Base-by-base conservation (phyloP, 2,113 vertebrate genomes). In the Caranx ignobilis region DNA sequence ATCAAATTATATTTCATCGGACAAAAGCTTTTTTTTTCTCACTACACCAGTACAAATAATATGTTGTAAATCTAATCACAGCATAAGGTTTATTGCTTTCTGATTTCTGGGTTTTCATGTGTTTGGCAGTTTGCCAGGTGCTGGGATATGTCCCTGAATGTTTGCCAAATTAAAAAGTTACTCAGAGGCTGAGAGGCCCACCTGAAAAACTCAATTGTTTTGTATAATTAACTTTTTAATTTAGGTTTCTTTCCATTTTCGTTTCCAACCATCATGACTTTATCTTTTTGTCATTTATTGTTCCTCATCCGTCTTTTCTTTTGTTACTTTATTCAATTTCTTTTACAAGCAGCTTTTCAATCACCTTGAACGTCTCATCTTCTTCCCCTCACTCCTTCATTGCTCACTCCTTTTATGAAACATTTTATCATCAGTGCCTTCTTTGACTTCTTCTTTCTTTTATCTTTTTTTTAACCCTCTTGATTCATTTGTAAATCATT, bases 1-100 rank as follows among this genome's bases (percentile, higher is more conserved):
- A 91, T 91, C 87, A 87, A 93, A 91, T 93, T 89, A 88, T 77
- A 88, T 88, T 89, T 91, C 77, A 88, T 86, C 89, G 88, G 76
- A 93, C 87, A 88, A 88, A 91, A 88, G 83, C 68, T 72, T 72
- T 87, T 81, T 71, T 71, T 76, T 69, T 66, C 80, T 81, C 78
- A 43, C 75, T 52, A 80, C 77, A 79, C 71, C 63, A 66, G 85
- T 88, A 79, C 73, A 88, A 90, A 89, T 84, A 81, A 65, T 83
- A 88, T 93, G 86, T 78, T 88, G 86, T 76, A 80, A 86, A 93
- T 87, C 90, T 87, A 88, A 91, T 91, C 83, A 76, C 81, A 82
- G 86, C 72, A 34, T 78, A 86, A 73, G 81, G 31, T 86, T 85
- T 88, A 88, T 87, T 86, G 87, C 75, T 68, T 85, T 87, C 83